Percentiles rank a stretch among this genome's conserved stretches.
These are phyloP conservation scores for Ciona savignyi DNA, from an alignment of 23 tunicate species.

Conservation along the genomic window DNA sequence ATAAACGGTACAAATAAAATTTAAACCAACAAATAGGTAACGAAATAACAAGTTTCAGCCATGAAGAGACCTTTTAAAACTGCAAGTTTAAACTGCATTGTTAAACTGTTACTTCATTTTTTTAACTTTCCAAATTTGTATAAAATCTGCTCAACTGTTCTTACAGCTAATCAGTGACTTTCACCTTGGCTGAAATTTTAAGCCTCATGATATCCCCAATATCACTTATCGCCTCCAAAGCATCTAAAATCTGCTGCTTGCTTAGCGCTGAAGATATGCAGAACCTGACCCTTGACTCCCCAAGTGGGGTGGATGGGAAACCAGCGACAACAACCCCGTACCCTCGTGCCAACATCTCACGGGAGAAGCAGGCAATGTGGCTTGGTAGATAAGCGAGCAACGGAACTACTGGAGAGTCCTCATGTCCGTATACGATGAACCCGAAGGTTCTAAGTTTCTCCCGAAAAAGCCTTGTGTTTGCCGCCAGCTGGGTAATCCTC, in stretches of 20 bases:
- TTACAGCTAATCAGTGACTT: neutral
- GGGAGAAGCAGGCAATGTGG: constrained; percentile 13
- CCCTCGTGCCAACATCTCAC: constrained; percentile 31
- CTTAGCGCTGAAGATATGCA: constrained; percentile 36
- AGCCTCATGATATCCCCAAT: constrained; percentile 23
- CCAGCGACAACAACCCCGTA: constrained; percentile 42
- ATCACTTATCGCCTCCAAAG: constrained; percentile 34
- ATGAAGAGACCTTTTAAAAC: too few species aligned
- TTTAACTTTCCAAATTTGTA: too few species aligned
- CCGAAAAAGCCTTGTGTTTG: constrained; percentile 8
- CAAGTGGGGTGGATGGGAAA: constrained; percentile 42
- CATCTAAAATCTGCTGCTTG: constrained; percentile 12
- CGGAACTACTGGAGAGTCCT: constrained; percentile 16
- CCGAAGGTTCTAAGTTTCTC: neutral
- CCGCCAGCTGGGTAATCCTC: constrained; percentile 7
- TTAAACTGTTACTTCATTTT: too few species aligned
- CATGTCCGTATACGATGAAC: constrained; percentile 9
- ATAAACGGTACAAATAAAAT: too few species aligned
- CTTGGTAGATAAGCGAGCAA: constrained; percentile 12
- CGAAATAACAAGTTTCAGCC: too few species aligned
- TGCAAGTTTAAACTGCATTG: too few species aligned
- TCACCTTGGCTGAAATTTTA: constrained; percentile 13
- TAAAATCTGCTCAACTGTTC: too few species aligned
- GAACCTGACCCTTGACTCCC: constrained; percentile 26
- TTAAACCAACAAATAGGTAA: too few species aligned